Evolutionary conservation across 2,113 vertebrate genomes (phyloP).

Genomic region (Phoenicopterus ruber): DNA sequence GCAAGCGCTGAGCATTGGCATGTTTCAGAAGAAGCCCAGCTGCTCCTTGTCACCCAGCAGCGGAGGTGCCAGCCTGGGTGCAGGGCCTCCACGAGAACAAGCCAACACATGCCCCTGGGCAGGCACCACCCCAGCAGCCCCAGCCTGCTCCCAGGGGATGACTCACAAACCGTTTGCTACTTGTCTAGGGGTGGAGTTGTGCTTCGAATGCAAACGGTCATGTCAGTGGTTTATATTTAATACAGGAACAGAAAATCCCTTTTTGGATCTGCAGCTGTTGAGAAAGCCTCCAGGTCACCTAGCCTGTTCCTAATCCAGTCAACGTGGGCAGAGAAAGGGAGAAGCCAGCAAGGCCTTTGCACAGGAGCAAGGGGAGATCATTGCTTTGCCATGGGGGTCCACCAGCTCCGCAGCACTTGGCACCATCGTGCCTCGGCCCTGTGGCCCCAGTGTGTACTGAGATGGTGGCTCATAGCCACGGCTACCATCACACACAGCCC

Average conservation of each 20-base stretch:
- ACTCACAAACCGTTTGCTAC: background rate
- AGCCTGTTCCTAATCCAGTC: background rate
- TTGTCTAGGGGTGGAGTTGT: background rate
- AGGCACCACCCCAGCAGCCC: background rate
- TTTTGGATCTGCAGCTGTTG: background rate
- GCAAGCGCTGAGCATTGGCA: background rate
- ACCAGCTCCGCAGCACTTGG: background rate
- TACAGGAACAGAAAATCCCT: background rate
- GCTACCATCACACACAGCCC: background rate
- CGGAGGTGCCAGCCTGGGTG: background rate
- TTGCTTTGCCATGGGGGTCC: background rate
- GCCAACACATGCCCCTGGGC: background rate
- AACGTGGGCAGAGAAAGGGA: background rate
- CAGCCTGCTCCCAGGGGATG: background rate
- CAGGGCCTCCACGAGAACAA: background rate
- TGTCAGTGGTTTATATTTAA: background rate
- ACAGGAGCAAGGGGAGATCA: background rate
- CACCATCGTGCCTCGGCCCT: rapidly evolving
- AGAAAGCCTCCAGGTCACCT: background rate
- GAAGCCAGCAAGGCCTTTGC: background rate
- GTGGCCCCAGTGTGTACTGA: background rate
- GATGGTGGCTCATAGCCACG: background rate
- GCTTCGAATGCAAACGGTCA: background rate
- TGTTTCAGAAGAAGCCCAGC: background rate
- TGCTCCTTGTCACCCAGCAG: background rate